Conservation (phyloP, 2,113 vertebrate genomes). For the Barbus barbus region DNA sequence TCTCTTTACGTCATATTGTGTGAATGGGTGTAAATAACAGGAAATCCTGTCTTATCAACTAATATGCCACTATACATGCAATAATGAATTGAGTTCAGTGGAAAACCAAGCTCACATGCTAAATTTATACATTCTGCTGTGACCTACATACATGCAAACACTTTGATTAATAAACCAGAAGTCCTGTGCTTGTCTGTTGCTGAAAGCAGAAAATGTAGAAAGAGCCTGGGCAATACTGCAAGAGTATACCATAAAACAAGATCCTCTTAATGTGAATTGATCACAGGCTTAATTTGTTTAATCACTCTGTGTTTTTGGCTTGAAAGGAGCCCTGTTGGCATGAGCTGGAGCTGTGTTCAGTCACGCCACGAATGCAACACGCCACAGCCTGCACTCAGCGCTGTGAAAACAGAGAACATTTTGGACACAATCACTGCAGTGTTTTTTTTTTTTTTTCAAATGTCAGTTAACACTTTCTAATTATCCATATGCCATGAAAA, state of each 20-base stretch:
- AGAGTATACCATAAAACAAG: background rate
- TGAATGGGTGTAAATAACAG: conserved; percentile 11
- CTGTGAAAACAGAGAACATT: background rate
- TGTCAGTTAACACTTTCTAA: conserved; percentile 6
- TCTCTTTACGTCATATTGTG: background rate
- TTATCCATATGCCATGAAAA: background rate
- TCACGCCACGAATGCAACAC: background rate
- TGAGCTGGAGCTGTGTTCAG: no score
- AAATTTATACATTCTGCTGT: background rate
- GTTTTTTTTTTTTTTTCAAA: no score
- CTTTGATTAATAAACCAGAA: background rate
- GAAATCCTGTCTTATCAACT: background rate
- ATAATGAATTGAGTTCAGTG: background rate
- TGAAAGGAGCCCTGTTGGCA: background rate
- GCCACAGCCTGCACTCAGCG: background rate
- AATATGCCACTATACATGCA: background rate
- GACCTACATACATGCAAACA: background rate
- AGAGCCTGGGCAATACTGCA: background rate
- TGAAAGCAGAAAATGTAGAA: background rate
- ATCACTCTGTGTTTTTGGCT: background rate
- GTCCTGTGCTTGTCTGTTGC: background rate
- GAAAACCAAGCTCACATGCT: background rate
- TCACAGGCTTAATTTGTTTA: background rate
- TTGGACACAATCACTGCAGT: background rate
- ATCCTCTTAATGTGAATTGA: background rate